Evolutionary conservation across 2,888 invertebrate genomes (phyloP).

Genomic region (Ophioninae sp.): DNA sequence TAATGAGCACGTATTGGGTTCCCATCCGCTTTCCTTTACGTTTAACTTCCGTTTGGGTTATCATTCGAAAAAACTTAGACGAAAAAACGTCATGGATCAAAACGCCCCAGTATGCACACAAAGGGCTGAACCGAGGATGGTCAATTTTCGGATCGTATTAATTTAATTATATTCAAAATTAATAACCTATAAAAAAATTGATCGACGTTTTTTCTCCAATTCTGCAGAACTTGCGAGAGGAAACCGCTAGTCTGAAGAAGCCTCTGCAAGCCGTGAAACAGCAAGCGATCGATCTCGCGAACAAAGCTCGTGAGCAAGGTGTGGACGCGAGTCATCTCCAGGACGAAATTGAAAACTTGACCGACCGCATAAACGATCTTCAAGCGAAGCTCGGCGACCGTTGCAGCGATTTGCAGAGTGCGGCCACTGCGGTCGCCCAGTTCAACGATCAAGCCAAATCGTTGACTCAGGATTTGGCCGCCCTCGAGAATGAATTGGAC

Average conservation of each 20-base stretch:
- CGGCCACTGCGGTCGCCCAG: constrained; percentile 92
- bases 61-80: too few species aligned
- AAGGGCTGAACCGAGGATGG: too few species aligned
- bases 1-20: too few species aligned
- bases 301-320: constrained; percentile 89
- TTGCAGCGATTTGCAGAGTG: constrained; percentile 90
- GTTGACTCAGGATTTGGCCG: constrained; percentile 88
- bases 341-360: constrained; percentile 89
- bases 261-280: constrained; percentile 86
- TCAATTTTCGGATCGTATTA: too few species aligned
- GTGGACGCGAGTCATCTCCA: constrained; percentile 89
- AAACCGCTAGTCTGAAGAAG: constrained; percentile 89
- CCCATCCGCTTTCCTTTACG: too few species aligned
- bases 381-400: constrained; percentile 90
- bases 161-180: too few species aligned
- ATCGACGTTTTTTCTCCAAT: not conserved
- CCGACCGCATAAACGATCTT: constrained; percentile 89
- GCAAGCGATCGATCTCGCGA: constrained; percentile 89
- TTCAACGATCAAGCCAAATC: constrained; percentile 94
- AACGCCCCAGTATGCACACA: too few species aligned
- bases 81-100: too few species aligned
- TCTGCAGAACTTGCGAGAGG: constrained; percentile 86
- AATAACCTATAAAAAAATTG: not conserved
- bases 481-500: constrained; percentile 92
- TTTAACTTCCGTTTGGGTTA: too few species aligned